Evolutionary conservation across 2,888 invertebrate genomes (phyloP).

Genomic region (Leptarthrus brevirostris): DNA sequence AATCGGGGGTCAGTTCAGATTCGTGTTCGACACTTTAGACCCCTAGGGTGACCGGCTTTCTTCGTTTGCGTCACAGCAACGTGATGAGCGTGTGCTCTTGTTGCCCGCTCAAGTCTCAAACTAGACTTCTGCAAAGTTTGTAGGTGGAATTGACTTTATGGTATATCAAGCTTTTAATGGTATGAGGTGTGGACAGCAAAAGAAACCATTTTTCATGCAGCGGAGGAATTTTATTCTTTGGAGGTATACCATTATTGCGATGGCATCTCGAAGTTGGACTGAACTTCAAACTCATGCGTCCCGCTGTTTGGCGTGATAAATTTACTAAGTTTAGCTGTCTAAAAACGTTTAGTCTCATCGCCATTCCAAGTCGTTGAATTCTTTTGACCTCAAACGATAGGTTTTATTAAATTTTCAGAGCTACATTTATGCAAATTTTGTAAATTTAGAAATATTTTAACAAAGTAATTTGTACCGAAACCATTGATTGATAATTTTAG

Average conservation of each 20-base stretch:
- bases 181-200: conserved; percentile 40
- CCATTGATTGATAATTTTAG: too few species aligned
- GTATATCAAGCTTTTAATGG: conserved; percentile 16
- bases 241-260: too few species aligned
- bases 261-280: too few species aligned
- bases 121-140: not conserved
- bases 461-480: too few species aligned
- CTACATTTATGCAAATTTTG: not conserved
- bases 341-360: not conserved
- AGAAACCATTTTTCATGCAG: conserved; percentile 36
- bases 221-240: not conserved
- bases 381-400: too few species aligned
- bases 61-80: conserved; percentile 1
- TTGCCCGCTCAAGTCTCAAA: too few species aligned
- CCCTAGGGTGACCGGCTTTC: conserved; percentile 13
- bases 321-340: conserved; percentile 9
- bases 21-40: conserved; percentile 24
- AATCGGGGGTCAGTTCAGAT: conserved; percentile 31
- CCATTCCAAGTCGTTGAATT: too few species aligned
- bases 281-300: not conserved
- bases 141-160: conserved; percentile 19
- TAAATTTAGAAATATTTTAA: too few species aligned
- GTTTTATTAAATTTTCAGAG: not conserved
- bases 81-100: too few species aligned
- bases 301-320: conserved; percentile 33